These are phyloP conservation scores for Cryptus armator DNA, from an alignment of 2,888 invertebrate genomes.

Conservation along the genomic window DNA sequence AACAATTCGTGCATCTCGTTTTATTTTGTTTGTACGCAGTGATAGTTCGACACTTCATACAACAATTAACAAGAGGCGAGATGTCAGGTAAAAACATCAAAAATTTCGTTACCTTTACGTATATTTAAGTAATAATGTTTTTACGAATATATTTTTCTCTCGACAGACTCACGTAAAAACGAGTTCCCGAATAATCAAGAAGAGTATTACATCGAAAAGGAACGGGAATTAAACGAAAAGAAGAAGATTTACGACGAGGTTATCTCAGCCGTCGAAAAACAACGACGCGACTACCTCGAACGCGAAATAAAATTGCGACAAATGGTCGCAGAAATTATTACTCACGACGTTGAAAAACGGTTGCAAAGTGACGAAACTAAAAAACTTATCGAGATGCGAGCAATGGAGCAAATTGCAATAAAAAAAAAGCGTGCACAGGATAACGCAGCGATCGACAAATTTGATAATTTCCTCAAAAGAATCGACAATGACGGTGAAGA, in stretches of 20 bases:
- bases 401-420: neutral
- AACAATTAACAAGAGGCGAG: too few relatives aligned
- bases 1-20: neutral
- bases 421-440: neutral
- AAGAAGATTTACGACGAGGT: neutral
- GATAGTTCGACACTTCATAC: too few relatives aligned
- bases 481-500: neutral
- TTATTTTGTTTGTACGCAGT: too few relatives aligned
- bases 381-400: neutral
- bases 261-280: neutral
- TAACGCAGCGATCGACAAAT: neutral
- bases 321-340: neutral
- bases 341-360: neutral
- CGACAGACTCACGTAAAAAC: neutral
- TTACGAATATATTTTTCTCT: neutral
- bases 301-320: neutral
- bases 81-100: too few relatives aligned
- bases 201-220: neutral
- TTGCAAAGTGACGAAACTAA: neutral
- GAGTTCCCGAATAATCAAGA: neutral
- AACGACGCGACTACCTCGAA: neutral
- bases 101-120: too few relatives aligned
- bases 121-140: neutral
- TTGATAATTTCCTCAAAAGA: neutral
- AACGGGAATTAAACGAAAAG: neutral